Evolutionary conservation across 2,797 vertebrate genomes (phyloP), one percentile per base, ranked within the genome.

Genomic region (Lates japonicus): DNA sequence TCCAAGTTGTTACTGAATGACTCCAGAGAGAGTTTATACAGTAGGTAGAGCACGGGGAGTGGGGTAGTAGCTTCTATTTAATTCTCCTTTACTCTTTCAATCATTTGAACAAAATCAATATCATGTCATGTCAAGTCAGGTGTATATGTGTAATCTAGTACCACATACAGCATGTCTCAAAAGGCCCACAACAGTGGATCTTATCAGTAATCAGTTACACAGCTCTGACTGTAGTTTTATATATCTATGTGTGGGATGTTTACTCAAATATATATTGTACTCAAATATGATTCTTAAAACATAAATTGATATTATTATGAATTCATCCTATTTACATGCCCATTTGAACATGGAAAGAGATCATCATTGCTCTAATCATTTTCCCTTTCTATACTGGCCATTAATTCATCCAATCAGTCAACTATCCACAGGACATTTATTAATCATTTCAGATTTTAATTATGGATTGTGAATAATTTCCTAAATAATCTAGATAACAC

Each of bases 361-460:
- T 39, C 7, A 39, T 7, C 37, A 39, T 39, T 3, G 6, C 6
- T 39, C 8, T 39, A 39, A 39, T 9, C 41, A 42, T 42, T 42
- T 13, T 13, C 14, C 2, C 12, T 42, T 1, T 42, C 41, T 42
- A 14, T 14, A 42, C 41, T 14, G 12, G 41, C 41, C 9, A 3
- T 42, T n/a, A n/a, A n/a, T n/a, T n/a, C 25, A 29, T 20, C 66
- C 51, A 46, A 48, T 65, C 41, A 29, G 55, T 42, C 51, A 49
- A 16, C 31, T 9, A 20, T 68, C 39, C 3, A 44, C 2, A 29
- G 29, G 3, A 57, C 16, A 35, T 35, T 35, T 46, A 37, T 20
- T 12, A 41, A 46, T 70, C 13, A 39, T 44, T 77, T 73, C 25
- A 60, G 0, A 35, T 54, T 46, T 35, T 25, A 29, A 75, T 77